Evolutionary conservation across 2,113 vertebrate genomes (phyloP).

Genomic region (Chaetops frenatus): DNA sequence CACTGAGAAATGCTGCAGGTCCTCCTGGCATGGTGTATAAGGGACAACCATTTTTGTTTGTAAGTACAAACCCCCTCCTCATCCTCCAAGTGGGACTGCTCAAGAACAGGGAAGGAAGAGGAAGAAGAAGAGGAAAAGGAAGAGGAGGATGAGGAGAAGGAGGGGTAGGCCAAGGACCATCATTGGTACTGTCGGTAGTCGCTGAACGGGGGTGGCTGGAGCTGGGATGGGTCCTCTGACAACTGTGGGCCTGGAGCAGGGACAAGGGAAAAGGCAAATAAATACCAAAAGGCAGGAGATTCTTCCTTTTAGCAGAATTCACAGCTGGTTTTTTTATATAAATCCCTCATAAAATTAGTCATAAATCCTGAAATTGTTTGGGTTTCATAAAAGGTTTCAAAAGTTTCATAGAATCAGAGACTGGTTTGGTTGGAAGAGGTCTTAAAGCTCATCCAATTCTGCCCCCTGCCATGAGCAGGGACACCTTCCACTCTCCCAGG

Average conservation of each 20-base stretch:
- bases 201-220: not conserved
- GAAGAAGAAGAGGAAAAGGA: not conserved
- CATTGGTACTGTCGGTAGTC: not conserved
- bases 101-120: not conserved
- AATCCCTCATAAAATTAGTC: not conserved
- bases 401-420: not conserved
- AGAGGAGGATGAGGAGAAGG: not conserved
- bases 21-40: not conserved
- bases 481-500: not conserved
- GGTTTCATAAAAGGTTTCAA: not conserved
- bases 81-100: not conserved
- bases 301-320: not conserved
- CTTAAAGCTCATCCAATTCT: not conserved
- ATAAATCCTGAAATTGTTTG: not conserved
- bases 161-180: accelerated
- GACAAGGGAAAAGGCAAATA: not conserved
- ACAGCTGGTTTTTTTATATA: not conserved
- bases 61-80: not conserved
- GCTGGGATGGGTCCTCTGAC: not conserved
- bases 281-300: not conserved
- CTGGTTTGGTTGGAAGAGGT: not conserved
- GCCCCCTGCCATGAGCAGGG: not conserved
- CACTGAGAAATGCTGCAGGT: conserved; percentile 9
- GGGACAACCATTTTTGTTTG: not conserved
- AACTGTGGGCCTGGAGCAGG: not conserved